Conservation (phyloP, 2,113 vertebrate genomes). For the Tiliqua scincoides region DNA sequence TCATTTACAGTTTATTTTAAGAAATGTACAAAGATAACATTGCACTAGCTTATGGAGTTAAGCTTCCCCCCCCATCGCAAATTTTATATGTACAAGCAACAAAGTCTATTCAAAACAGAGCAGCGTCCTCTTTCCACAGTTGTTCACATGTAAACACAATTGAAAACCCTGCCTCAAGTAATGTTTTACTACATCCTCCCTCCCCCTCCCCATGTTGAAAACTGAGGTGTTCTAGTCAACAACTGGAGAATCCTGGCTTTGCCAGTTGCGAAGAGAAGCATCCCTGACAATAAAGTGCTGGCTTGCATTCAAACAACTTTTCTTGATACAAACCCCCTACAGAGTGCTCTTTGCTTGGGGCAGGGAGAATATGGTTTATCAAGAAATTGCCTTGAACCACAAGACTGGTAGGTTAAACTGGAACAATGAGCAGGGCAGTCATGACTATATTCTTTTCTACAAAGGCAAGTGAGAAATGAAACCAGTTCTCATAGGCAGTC, state of each 20-base stretch:
- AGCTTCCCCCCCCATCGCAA: constrained; percentile 24
- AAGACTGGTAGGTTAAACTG: background rate
- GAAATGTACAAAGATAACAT: constrained; percentile 69
- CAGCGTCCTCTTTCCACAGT: constrained; percentile 12
- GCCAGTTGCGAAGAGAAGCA: background rate
- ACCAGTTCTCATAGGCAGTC: background rate
- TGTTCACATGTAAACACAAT: constrained; percentile 64
- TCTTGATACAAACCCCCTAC: background rate
- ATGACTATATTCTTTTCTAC: background rate
- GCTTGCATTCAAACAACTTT: background rate
- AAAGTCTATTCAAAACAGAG: constrained; percentile 28
- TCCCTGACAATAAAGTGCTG: background rate
- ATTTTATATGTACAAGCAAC: constrained; percentile 72
- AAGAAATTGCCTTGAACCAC: background rate
- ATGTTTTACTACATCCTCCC: background rate
- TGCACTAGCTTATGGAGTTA: constrained; percentile 41
- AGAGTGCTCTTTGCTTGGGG: background rate
- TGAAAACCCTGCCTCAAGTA: constrained; percentile 7
- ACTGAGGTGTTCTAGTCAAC: background rate
- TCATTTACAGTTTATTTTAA: constrained; percentile 72
- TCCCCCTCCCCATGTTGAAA: constrained; percentile 13
- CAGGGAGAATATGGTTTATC: background rate
- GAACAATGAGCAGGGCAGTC: background rate
- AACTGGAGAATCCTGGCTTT: background rate
- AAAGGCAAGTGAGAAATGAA: background rate